Percentiles rank a stretch among this genome's conserved stretches.
These are phyloP conservation scores for Caenorhabditis angaria DNA, from an alignment of 2,888 invertebrate species.

Conservation along the genomic window DNA sequence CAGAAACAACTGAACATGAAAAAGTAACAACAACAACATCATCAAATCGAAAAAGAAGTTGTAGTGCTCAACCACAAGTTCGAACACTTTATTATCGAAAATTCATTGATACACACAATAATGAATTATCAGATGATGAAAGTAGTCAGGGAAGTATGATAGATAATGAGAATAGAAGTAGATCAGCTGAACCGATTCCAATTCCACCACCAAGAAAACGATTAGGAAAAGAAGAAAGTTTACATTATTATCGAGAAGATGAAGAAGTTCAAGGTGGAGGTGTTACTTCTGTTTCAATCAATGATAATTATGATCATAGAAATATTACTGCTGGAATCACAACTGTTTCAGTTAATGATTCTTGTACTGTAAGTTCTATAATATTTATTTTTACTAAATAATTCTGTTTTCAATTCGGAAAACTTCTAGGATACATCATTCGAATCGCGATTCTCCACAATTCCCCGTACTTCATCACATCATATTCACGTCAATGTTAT, in stretches of 20 bases:
- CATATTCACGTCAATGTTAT: slow-evolving; percentile 25
- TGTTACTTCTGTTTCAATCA: slow-evolving; percentile 28
- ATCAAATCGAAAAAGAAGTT: slow-evolving; percentile 28
- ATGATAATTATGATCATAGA: slow-evolving; percentile 13
- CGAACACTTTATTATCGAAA: slow-evolving; percentile 40
- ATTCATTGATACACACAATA: slow-evolving; percentile 24
- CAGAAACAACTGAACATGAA: slow-evolving; percentile 26
- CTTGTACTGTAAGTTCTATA: slow-evolving; percentile 12
- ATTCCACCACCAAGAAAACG: slow-evolving; percentile 29
- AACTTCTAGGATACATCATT: slow-evolving; percentile 22
- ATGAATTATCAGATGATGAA: slow-evolving; percentile 16
- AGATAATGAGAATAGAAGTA: background rate
- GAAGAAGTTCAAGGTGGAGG: slow-evolving; percentile 17
- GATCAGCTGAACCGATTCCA: slow-evolving; percentile 28
- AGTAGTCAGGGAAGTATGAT: background rate
- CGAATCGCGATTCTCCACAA: slow-evolving; percentile 36
- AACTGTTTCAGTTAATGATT: slow-evolving; percentile 32
- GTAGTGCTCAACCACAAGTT: slow-evolving; percentile 41
- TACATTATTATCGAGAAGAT: slow-evolving; percentile 33
- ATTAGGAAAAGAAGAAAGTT: slow-evolving; percentile 30
- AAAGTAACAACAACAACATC: slow-evolving; percentile 30
- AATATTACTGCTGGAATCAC: slow-evolving; percentile 19
- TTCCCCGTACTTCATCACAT: slow-evolving; percentile 30
- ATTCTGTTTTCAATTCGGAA: background rate
- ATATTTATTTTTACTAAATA: background rate